Evolutionary conservation across 2,888 invertebrate species (phyloP), one percentile per base, ranked within the genome.

Genomic region (Artemia sinica): DNA sequence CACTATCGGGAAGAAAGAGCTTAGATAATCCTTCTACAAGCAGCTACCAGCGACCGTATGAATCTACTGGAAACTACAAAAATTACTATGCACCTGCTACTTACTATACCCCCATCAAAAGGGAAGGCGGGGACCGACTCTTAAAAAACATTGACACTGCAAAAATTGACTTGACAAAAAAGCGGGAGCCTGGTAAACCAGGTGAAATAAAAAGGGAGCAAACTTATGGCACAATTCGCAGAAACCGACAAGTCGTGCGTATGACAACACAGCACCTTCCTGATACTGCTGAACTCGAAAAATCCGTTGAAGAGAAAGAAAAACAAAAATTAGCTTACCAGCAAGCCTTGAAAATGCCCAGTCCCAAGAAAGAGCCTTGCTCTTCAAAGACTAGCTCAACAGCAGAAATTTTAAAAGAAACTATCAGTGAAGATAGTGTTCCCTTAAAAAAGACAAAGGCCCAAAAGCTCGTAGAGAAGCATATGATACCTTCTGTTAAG

Each of bases 131-230:
- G 28, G 58, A n/a, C 1, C 65, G 72, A 67, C 69, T 71, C 10
- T 71, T 71, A 68, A 67, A 71, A 66, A 83, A 85, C 73, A 87
- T 89, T 72, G 88, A 89, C 77, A 89, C 90, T 4, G 88, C 88
- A 50, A 88, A 89, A 76, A 91, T 91, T 73, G 90, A 91, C 76
- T 89, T 91, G 0, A 87, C 88, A 0, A 83, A 8, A 18, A 58
- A 58, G 58, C 50, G 9, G n/a, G 66, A 66, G 8, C 50, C 65
- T 68, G 63, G 70, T 8, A 71, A 69, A 13, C 72, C 72, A n/a
- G 73, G 71, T 9, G 73, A 73, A 50, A 70, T 66, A 67, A 12
- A 67, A 72, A 18, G 73, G 49, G 80, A 79, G 48, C 79, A 80
- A 65, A 79, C 78, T 67, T 78, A 83, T 70, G 81, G 82, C 71